Evolutionary conservation across 2,113 vertebrate genomes (phyloP).

Genomic region (Tricholaema leucomelas): DNA sequence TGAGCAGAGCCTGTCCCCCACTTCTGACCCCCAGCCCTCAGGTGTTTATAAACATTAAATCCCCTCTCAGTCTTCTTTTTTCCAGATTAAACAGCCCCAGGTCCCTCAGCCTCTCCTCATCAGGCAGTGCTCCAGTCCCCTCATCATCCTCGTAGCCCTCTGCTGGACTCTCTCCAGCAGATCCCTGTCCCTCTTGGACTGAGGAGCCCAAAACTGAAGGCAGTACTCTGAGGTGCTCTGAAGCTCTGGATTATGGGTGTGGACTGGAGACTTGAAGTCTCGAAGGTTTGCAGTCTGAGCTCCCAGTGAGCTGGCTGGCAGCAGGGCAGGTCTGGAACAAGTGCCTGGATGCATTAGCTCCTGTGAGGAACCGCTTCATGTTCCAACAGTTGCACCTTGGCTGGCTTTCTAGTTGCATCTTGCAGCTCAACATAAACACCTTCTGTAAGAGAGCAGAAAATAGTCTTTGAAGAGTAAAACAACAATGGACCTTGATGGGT

Average conservation of each 20-base stretch:
- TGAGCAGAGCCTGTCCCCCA: too few relatives aligned
- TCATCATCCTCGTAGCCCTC: too few relatives aligned
- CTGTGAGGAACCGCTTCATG: not conserved
- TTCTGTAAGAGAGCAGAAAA: not conserved
- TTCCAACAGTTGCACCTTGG: not conserved
- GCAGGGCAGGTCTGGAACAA: not conserved
- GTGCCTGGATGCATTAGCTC: not conserved
- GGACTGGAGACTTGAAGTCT: conserved; percentile 27
- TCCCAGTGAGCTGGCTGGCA: not conserved
- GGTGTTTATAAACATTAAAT: too few relatives aligned
- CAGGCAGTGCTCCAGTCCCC: too few relatives aligned
- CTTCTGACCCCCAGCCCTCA: too few relatives aligned
- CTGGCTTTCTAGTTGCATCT: conserved; percentile 34
- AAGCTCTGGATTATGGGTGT: conserved; percentile 29
- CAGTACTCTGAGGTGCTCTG: not conserved
- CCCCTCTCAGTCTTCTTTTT: too few relatives aligned
- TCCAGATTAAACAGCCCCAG: too few relatives aligned
- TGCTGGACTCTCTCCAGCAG: too few relatives aligned
- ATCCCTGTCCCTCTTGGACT: too few relatives aligned
- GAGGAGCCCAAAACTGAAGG: too few relatives aligned
- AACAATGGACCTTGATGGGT: not conserved
- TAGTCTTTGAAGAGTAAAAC: conserved; percentile 46
- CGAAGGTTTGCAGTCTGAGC: not conserved
- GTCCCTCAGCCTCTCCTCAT: too few relatives aligned
- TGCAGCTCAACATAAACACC: not conserved